Evolutionary conservation across 2,797 vertebrate species (phyloP).

Genomic region (Antennarius maculatus): DNA sequence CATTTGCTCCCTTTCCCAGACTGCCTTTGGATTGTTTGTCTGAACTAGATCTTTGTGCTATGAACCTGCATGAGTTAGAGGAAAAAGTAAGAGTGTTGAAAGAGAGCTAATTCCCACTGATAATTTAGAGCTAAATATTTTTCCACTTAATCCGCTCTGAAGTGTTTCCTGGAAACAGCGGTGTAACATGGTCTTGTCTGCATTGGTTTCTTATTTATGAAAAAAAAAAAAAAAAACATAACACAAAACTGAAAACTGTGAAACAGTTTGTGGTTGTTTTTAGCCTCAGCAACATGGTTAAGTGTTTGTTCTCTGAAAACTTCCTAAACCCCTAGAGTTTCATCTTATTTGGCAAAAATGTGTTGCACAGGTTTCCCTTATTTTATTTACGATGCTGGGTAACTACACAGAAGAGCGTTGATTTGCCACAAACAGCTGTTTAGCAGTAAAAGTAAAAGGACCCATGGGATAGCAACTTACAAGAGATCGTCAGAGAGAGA

Average conservation of each 20-base stretch:
- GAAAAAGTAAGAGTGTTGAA: not conserved
- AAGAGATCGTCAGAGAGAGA: conserved; percentile 46
- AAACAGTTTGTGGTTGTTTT: conserved; percentile 14
- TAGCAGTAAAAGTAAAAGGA: conserved; percentile 37
- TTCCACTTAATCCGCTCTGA: not conserved
- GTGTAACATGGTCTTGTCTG: not conserved
- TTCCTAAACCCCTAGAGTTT: conserved; percentile 13
- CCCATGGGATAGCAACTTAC: conserved; percentile 41
- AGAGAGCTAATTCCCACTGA: not conserved
- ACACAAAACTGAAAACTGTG: conserved; percentile 1
- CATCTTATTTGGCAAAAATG: conserved; percentile 28
- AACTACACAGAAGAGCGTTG: not conserved
- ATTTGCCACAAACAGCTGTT: conserved; percentile 37
- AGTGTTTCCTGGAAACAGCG: conserved; percentile 7
- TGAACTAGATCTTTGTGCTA: not conserved
- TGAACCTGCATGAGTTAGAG: not conserved
- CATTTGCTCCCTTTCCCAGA: conserved; percentile 1
- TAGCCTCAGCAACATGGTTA: not conserved
- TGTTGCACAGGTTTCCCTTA: conserved; percentile 9
- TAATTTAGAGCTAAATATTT: conserved; percentile 11
- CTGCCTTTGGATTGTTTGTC: not conserved
- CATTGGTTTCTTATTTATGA: conserved; percentile 1
- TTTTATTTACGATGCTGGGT: not conserved
- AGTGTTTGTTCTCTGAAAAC: conserved; percentile 11
- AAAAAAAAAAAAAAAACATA: not conserved